Evolutionary conservation across 2,888 invertebrate genomes (phyloP).

Genomic region (Epiperipatus broadwayi): DNA sequence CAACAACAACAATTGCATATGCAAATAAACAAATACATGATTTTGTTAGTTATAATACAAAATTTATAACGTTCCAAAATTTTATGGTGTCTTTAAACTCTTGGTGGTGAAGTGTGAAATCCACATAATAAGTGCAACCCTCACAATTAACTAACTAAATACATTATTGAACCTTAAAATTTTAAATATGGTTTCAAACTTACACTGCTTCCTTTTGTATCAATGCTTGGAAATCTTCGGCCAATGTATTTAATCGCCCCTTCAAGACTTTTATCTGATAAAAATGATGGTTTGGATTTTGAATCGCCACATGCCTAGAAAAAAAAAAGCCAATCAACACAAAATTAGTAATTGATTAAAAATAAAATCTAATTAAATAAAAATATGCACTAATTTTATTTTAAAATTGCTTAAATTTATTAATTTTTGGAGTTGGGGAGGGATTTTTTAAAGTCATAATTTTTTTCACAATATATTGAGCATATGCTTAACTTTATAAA

Average conservation of each 20-base stretch:
- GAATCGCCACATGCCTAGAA: constrained; percentile 75
- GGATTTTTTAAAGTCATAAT: constrained; percentile 5
- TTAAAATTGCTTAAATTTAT: constrained; percentile 1
- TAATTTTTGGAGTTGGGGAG: neutral
- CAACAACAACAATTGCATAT: no score
- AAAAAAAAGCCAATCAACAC: constrained; percentile 15
- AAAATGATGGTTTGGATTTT: constrained; percentile 89
- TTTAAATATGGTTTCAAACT: no score
- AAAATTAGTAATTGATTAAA: no score
- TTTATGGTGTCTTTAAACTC: no score
- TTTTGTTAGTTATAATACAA: no score
- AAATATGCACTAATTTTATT: neutral
- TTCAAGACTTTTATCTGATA: constrained; percentile 92
- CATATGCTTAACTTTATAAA: neutral
- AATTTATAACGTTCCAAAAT: no score
- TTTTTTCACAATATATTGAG: neutral
- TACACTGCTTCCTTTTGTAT: constrained; percentile 52
- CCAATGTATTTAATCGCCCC: constrained; percentile 86
- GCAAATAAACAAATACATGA: no score
- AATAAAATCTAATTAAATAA: neutral
- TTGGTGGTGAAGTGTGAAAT: no score
- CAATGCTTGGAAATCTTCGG: constrained; percentile 82
- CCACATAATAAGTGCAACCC: no score
- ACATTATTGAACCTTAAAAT: no score
- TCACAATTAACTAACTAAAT: no score